Evolutionary conservation across 1,140 invertebrate genomes (phyloP).

Genomic region (Drosophila sucinea): DNA sequence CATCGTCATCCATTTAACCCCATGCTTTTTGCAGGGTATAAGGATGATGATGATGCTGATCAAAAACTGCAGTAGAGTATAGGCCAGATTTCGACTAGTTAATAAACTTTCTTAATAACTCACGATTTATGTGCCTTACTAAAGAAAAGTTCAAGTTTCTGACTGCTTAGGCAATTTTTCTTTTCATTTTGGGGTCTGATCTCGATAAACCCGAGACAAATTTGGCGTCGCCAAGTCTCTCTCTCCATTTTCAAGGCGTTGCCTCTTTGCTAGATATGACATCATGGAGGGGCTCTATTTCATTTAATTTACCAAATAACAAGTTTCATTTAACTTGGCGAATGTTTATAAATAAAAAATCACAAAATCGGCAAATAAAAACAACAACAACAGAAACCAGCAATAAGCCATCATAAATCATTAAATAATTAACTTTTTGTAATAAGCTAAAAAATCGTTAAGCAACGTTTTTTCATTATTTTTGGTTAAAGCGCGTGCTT

Average conservation of each 20-base stretch:
- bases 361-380: slow-evolving; percentile 39
- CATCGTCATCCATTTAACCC: too few relatives aligned
- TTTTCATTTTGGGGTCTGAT: slow-evolving; percentile 44
- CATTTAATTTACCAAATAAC: slow-evolving; percentile 63
- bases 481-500: slow-evolving; percentile 40
- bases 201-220: slow-evolving; percentile 55
- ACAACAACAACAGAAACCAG: slow-evolving; percentile 35
- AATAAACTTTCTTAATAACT: slow-evolving; percentile 50
- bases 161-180: slow-evolving; percentile 13
- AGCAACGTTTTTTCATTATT: slow-evolving; percentile 35
- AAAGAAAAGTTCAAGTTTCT: slow-evolving; percentile 24
- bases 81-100: neutral
- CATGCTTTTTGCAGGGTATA: neutral
- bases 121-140: slow-evolving; percentile 40
- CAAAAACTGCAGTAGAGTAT: slow-evolving; percentile 27
- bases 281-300: slow-evolving; percentile 35
- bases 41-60: neutral
- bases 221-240: slow-evolving; percentile 70
- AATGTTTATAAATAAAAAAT: slow-evolving; percentile 74
- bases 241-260: slow-evolving; percentile 55
- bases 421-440: slow-evolving; percentile 81
- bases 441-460: slow-evolving; percentile 34
- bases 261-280: slow-evolving; percentile 35
- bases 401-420: slow-evolving; percentile 69
- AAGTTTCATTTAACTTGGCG: slow-evolving; percentile 74